Conservation (phyloP, 2,113 vertebrate species). For the Misgurnus anguillicaudatus region DNA sequence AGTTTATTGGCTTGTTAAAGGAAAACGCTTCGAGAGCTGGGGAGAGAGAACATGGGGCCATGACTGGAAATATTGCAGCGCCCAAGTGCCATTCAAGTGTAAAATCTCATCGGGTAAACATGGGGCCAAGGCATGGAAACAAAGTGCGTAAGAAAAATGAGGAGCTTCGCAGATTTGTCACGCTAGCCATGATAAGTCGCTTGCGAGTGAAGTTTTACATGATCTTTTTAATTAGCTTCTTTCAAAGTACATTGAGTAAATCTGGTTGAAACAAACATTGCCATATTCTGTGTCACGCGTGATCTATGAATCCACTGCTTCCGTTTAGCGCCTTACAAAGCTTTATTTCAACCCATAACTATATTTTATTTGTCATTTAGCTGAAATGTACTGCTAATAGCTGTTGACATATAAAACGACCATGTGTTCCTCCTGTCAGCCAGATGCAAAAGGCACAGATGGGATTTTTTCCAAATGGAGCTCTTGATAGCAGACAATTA, state of each 20-base stretch:
- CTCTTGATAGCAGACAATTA: constrained; percentile 38
- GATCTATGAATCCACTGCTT: constrained; percentile 36
- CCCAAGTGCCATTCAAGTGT: constrained; percentile 57
- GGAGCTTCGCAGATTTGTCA: constrained; percentile 69
- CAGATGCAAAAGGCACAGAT: constrained; percentile 49
- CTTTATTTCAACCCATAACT: constrained; percentile 33
- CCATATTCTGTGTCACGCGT: constrained; percentile 1
- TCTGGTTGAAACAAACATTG: constrained; percentile 2
- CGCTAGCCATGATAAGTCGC: constrained; percentile 53
- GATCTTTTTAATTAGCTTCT: constrained; percentile 35
- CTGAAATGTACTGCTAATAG: constrained; percentile 46
- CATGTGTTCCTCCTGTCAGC: constrained; percentile 42
- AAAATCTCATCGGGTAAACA: constrained; percentile 68
- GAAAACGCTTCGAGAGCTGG: constrained; percentile 51
- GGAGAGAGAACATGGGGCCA: constrained; percentile 37
- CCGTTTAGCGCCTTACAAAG: constrained; percentile 35
- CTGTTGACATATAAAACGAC: constrained; percentile 47
- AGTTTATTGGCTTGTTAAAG: constrained; percentile 54
- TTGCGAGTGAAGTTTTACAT: constrained; percentile 6
- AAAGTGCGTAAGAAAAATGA: constrained; percentile 59
- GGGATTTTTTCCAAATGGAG: constrained; percentile 39
- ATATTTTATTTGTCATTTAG: constrained; percentile 40
- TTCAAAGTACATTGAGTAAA: constrained; percentile 8
- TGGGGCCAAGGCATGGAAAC: constrained; percentile 54
- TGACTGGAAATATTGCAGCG: constrained; percentile 51